A percentile compares a stretch with the other conserved stretches of the same genome.
Evolutionary conservation across 1,140 invertebrate species (phyloP).

Genomic region (Dufourea novaeangliae): DNA sequence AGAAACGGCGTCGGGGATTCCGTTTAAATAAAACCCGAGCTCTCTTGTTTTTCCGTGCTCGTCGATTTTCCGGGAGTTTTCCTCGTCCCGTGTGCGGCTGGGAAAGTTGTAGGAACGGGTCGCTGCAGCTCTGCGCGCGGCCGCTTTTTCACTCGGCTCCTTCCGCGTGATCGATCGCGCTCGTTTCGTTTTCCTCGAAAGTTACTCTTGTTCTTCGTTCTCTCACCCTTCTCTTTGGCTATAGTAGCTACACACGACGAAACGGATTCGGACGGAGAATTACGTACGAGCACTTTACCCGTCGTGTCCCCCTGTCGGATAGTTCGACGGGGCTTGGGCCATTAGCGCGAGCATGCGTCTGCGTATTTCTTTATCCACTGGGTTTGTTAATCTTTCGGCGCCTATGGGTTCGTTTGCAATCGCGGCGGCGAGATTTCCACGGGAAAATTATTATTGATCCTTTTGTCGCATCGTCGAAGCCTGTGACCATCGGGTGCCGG

Average conservation of each 20-base stretch:
- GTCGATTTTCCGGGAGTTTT: neutral
- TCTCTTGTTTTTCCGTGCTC: neutral
- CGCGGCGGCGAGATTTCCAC: no score
- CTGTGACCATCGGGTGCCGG: no score
- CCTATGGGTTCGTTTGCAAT: no score
- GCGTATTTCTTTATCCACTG: no score
- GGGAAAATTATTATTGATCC: no score
- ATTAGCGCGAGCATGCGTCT: no score
- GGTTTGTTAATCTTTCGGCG: no score
- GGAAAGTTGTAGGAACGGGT: neutral
- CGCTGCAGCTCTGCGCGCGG: no score
- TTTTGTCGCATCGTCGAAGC: no score
- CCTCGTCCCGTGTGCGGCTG: neutral
- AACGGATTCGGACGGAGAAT: neutral
- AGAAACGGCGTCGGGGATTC: neutral
- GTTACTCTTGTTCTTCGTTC: neutral
- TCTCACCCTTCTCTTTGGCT: no score
- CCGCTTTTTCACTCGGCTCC: neutral
- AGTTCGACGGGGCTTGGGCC: no score
- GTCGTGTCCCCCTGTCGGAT: no score
- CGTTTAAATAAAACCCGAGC: neutral
- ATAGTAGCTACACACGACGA: neutral
- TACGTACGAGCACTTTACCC: neutral
- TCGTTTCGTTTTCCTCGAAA: constrained; percentile 13
- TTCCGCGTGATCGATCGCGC: constrained; percentile 4